Percentiles rank a stretch among this genome's conserved stretches.
Conservation (phyloP, 1,140 invertebrate species). For the Thereuonema tuberculata region DNA sequence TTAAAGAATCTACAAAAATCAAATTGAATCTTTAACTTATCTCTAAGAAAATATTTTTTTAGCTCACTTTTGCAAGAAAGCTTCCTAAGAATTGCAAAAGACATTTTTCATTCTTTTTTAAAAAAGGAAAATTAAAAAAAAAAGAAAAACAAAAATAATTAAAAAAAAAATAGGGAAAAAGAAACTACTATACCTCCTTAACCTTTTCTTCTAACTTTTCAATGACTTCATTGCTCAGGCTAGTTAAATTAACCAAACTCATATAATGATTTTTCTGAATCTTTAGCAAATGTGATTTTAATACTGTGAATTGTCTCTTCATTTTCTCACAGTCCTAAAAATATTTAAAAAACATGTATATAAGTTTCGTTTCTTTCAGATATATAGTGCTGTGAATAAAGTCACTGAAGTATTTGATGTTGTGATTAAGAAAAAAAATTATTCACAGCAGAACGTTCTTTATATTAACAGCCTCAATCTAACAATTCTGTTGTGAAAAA, state of each 20-base stretch:
- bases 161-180: not conserved
- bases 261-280: not conserved
- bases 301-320: not conserved
- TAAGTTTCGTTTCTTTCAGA: too few relatives aligned
- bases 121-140: not conserved
- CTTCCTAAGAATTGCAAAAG: too few relatives aligned
- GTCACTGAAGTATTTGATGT: too few relatives aligned
- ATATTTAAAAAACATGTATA: not conserved
- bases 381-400: too few relatives aligned
- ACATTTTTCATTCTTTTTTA: not conserved
- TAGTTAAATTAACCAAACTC: not conserved
- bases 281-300: not conserved
- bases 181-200: not conserved
- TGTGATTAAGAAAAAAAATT: too few relatives aligned
- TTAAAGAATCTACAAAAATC: too few relatives aligned
- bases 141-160: not conserved
- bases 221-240: not conserved
- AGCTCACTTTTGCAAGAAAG: too few relatives aligned
- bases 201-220: not conserved
- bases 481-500: too few relatives aligned
- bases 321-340: not conserved
- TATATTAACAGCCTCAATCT: too few relatives aligned
- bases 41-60: too few relatives aligned
- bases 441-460: too few relatives aligned
- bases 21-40: too few relatives aligned